Percentiles rank a stretch among this genome's conserved stretches.
Evolutionary conservation across 2,888 invertebrate species (phyloP).

Genomic region (Heliconius ethilla): DNA sequence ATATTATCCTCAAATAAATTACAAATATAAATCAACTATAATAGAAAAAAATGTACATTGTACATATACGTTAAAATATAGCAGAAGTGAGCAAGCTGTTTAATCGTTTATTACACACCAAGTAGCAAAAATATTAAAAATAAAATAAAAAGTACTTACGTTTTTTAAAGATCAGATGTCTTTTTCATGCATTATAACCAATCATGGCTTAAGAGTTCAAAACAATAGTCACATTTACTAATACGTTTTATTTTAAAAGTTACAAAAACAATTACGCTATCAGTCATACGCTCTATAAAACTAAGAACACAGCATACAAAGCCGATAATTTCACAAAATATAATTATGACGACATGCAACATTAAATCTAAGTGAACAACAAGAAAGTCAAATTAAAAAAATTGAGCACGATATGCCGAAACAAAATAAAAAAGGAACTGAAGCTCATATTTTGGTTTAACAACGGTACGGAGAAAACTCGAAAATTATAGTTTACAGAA

Average conservation of each 20-base stretch:
- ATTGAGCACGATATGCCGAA: not conserved
- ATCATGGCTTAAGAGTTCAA: constrained; percentile 33
- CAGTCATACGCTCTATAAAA: constrained; percentile 69
- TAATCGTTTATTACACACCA: constrained; percentile 29
- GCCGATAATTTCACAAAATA: constrained; percentile 46
- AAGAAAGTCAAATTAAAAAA: constrained; percentile 10
- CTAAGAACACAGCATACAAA: constrained; percentile 52
- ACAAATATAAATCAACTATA: not conserved
- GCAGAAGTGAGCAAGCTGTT: constrained; percentile 33
- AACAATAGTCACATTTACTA: constrained; percentile 46
- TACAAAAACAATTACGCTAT: constrained; percentile 64
- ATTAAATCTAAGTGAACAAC: constrained; percentile 23
- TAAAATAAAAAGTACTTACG: constrained; percentile 35
- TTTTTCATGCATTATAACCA: constrained; percentile 30
- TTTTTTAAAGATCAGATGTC: not conserved
- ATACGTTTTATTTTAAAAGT: constrained; percentile 63
- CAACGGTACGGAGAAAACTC: not conserved
- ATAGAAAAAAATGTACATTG: not conserved
- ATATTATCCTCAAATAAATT: not conserved
- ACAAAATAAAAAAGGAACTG: constrained; percentile 15
- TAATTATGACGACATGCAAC: constrained; percentile 35
- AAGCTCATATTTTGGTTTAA: constrained; percentile 37
- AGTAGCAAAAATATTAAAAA: constrained; percentile 29
- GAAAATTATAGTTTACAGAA: constrained; percentile 1
- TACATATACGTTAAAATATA: constrained; percentile 24